These are phyloP conservation scores for Globodera rostochiensis DNA, from an alignment of 1,140 invertebrate species.

Conservation along the genomic window DNA sequence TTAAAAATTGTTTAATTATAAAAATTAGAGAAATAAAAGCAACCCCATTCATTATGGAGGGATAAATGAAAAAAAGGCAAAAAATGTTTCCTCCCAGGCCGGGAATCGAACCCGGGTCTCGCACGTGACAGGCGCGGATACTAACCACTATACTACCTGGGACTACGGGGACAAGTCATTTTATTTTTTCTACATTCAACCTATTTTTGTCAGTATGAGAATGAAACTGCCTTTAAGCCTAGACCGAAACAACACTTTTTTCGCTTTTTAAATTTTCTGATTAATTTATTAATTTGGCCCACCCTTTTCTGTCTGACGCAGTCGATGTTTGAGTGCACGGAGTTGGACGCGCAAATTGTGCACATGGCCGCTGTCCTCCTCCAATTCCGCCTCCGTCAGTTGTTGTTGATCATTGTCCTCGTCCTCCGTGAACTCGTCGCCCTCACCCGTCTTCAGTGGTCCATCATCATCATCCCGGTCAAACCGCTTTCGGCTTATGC, in stretches of 20 bases:
- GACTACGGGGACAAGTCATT: neutral
- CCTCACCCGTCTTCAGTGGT: too few species aligned
- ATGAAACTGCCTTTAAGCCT: too few species aligned
- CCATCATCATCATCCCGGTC: too few species aligned
- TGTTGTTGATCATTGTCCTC: too few species aligned
- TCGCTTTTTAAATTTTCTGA: too few species aligned
- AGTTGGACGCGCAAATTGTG: conserved; percentile 10
- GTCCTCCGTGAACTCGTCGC: neutral
- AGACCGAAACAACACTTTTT: too few species aligned
- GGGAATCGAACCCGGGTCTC: conserved; percentile 44
- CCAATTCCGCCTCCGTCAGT: neutral
- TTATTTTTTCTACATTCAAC: neutral
- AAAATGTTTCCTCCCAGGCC: conserved; percentile 33
- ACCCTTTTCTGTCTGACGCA: neutral
- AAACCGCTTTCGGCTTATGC: too few species aligned
- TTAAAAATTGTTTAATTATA: neutral
- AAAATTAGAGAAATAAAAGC: neutral
- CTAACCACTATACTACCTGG: conserved; percentile 38
- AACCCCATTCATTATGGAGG: neutral
- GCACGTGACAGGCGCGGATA: conserved; percentile 43
- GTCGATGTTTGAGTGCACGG: neutral
- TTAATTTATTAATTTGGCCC: neutral
- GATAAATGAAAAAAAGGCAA: neutral
- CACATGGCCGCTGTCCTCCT: neutral
- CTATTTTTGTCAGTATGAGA: neutral